phyloP scores from a whole-genome alignment of 2,888 invertebrate genomes.

The Syrista parreyssii region DNA sequence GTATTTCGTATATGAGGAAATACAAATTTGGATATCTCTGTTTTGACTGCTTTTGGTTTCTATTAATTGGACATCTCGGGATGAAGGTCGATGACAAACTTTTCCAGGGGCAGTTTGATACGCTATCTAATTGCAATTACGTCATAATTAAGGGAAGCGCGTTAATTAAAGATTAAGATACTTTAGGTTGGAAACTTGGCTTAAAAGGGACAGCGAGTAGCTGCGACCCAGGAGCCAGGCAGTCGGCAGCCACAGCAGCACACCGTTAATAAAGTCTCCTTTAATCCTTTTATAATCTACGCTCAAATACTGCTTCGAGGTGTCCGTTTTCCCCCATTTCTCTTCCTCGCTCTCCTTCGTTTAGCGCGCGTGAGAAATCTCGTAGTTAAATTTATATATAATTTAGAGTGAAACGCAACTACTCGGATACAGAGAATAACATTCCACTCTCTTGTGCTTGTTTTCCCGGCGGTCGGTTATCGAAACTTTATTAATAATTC shows the following conservation, averaged over 20 bases:
- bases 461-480: neutral
- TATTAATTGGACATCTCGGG: conserved; percentile 40
- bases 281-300: conserved; percentile 27
- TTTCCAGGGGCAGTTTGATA: conserved; percentile 22
- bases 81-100: conserved; percentile 29
- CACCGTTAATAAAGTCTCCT: conserved; percentile 29
- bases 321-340: neutral
- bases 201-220: conserved; percentile 33
- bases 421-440: neutral
- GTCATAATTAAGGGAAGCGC: conserved; percentile 44
- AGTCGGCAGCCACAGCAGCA: neutral
- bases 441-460: neutral
- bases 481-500: neutral
- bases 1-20: neutral
- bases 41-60: conserved; percentile 26
- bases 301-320: conserved; percentile 16
- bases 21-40: neutral
- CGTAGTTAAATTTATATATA: neutral
- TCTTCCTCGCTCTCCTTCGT: neutral
- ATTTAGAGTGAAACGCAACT: neutral
- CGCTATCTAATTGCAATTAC: conserved; percentile 46
- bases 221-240: neutral
- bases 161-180: conserved; percentile 58
- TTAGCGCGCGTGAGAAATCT: neutral
- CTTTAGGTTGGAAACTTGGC: conserved; percentile 41